Conservation (phyloP, 2,888 invertebrate genomes). For the Steinernema hermaphroditum region DNA sequence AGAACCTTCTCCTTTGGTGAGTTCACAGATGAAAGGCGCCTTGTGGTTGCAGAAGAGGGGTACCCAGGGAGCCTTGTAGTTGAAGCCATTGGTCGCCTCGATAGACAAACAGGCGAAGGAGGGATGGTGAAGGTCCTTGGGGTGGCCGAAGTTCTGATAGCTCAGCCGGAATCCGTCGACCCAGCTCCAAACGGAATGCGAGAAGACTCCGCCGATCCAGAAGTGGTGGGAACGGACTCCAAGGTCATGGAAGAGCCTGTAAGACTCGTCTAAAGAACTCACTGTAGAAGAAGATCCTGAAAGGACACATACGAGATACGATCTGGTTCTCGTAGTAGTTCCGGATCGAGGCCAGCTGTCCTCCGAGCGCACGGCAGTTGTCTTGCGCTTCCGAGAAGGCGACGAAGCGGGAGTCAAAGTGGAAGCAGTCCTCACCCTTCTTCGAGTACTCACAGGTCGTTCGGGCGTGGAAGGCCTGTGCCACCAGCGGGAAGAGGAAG, state of each 20-base stretch:
- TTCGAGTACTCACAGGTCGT: no score
- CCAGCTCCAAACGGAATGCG: not conserved
- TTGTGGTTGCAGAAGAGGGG: not conserved
- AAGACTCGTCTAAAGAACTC: no score
- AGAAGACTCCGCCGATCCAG: constrained; percentile 7
- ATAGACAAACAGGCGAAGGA: no score
- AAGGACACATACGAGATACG: not conserved
- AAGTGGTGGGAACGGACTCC: not conserved
- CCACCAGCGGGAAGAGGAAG: no score
- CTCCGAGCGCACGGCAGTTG: not conserved
- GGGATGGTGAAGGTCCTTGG: no score
- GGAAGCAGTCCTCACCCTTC: constrained; percentile 5
- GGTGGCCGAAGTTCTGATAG: not conserved
- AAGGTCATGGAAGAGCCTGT: no score
- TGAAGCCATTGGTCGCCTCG: no score
- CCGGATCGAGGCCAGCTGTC: constrained; percentile 10
- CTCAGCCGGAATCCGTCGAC: not conserved
- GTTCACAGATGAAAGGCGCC: constrained; percentile 21
- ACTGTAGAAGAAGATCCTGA: not conserved
- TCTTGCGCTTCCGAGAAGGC: not conserved
- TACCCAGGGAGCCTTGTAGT: not conserved
- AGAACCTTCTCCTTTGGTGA: no score
- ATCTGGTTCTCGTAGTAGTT: not conserved
- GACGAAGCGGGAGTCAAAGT: not conserved
- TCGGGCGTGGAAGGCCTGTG: no score